Evolutionary conservation across 2,797 vertebrate genomes (phyloP).

Genomic region (Catharus ustulatus): DNA sequence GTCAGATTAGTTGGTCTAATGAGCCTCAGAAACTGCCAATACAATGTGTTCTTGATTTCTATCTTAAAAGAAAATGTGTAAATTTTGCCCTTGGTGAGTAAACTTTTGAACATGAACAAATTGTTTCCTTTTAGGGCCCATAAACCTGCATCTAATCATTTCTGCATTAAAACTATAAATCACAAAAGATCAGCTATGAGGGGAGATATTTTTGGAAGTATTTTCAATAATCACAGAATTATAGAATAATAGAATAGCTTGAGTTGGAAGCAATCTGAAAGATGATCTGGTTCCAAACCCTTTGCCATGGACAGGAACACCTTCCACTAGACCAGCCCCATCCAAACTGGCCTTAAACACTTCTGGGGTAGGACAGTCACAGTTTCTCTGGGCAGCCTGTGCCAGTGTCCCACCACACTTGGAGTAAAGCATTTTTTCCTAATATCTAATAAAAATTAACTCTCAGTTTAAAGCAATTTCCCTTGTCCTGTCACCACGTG

Average conservation of each 20-base stretch:
- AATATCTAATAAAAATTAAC: not conserved
- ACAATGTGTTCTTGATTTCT: constrained; percentile 13
- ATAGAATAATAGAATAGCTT: not conserved
- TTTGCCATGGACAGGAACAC: not conserved
- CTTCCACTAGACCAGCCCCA: not conserved
- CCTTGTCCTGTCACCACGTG: not conserved
- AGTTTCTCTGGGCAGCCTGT: not conserved
- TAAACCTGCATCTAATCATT: not conserved
- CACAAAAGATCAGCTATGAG: not conserved
- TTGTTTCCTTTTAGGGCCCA: not conserved
- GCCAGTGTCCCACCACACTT: rapidly evolving
- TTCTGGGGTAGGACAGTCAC: not conserved
- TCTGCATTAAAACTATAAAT: not conserved
- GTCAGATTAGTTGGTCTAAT: constrained; percentile 12
- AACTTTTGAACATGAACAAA: not conserved
- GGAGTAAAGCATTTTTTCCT: not conserved
- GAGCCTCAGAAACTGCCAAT: constrained; percentile 2
- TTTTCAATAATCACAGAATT: not conserved
- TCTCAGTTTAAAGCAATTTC: not conserved
- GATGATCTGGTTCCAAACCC: not conserved
- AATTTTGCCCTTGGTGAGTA: not conserved
- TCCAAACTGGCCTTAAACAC: not conserved
- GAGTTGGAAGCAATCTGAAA: not conserved
- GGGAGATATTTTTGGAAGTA: not conserved
- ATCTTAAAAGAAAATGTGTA: not conserved